Evolutionary conservation across 2,888 invertebrate species (phyloP).

Genomic region (Chaitophorus viminalis): DNA sequence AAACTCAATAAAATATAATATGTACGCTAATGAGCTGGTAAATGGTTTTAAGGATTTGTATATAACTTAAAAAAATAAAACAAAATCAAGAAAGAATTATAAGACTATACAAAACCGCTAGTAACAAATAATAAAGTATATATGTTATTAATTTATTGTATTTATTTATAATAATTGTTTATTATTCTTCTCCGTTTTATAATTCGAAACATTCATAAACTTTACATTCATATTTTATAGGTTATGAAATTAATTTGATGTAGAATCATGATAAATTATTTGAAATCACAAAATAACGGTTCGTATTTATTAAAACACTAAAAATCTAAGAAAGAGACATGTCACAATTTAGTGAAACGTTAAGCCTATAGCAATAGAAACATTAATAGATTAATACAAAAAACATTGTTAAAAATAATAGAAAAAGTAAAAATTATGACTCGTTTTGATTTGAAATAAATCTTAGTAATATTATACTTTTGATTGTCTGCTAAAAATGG

Average conservation of each 20-base stretch:
- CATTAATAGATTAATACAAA: background rate
- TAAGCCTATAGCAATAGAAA: slow-evolving; percentile 31
- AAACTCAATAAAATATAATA: slow-evolving; percentile 17
- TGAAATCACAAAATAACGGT: slow-evolving; percentile 5
- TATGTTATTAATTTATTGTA: background rate
- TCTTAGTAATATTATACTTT: slow-evolving; percentile 17
- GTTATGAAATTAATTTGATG: background rate
- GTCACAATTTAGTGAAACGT: slow-evolving; percentile 1
- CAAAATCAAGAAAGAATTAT: slow-evolving; percentile 32
- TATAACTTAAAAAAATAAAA: background rate
- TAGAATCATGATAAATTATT: slow-evolving; percentile 29
- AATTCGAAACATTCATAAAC: slow-evolving; percentile 4
- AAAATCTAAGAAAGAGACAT: slow-evolving; percentile 17
- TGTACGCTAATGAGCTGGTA: slow-evolving; percentile 19
- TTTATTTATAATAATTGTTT: slow-evolving; percentile 10
- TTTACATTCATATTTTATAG: background rate
- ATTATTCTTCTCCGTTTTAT: slow-evolving; percentile 20
- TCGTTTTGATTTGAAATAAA: background rate
- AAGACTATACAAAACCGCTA: slow-evolving; percentile 51
- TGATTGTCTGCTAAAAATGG: slow-evolving; percentile 51
- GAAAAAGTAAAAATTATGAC: background rate
- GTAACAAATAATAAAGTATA: slow-evolving; percentile 22
- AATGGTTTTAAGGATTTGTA: slow-evolving; percentile 30
- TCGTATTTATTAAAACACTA: background rate
- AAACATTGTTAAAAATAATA: slow-evolving; percentile 14